Percentiles rank a stretch among this genome's conserved stretches.
These are phyloP conservation scores for Drosophila neotestacea DNA, from an alignment of 2,888 invertebrate species.

Conservation along the genomic window DNA sequence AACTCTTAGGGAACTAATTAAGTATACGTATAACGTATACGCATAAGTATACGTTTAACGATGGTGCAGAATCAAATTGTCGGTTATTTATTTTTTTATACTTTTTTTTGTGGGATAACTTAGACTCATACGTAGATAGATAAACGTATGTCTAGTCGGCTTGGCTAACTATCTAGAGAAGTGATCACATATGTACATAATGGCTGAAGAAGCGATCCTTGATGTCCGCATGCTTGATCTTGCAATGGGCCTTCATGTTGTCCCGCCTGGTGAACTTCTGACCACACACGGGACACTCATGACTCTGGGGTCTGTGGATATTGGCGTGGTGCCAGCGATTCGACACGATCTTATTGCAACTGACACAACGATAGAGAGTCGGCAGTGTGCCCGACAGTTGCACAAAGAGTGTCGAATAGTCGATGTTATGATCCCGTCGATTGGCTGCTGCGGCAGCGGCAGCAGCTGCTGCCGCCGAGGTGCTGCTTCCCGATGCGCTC, in stretches of 20 bases:
- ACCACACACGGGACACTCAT: conserved; percentile 87
- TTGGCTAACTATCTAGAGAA: conserved; percentile 76
- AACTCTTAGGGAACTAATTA: conserved; percentile 42
- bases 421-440: conserved; percentile 85
- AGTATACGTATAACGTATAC: conserved; percentile 29
- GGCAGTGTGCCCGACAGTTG: conserved; percentile 85
- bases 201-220: conserved; percentile 86
- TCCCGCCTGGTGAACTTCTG: conserved; percentile 88
- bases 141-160: neutral
- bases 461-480: conserved; percentile 72
- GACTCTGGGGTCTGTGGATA: conserved; percentile 87
- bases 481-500: conserved; percentile 53
- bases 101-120: neutral
- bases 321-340: conserved; percentile 89
- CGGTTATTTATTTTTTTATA: neutral
- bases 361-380: conserved; percentile 87
- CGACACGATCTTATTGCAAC: conserved; percentile 88
- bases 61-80: conserved; percentile 22
- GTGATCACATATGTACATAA: conserved; percentile 86
- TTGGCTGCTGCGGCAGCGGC: conserved; percentile 83
- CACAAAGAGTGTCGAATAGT: conserved; percentile 85
- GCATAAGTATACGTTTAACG: conserved; percentile 29
- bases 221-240: conserved; percentile 87
- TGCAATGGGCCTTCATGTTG: conserved; percentile 88
- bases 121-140: neutral